phyloP scores from a whole-genome alignment of 2,888 invertebrate species.

The Encarsia formosa region DNA sequence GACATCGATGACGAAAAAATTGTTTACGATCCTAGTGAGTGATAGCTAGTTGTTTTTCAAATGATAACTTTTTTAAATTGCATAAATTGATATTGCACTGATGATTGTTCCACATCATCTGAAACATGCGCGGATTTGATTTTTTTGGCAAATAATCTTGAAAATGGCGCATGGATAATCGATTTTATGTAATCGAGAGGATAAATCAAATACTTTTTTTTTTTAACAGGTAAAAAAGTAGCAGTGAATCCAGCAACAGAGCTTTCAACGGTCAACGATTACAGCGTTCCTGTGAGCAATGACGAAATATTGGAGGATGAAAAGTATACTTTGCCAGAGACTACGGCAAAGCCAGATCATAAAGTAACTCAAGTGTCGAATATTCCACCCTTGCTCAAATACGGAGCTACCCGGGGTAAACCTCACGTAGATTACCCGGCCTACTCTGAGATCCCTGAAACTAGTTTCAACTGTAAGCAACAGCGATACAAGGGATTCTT shows the following conservation, averaged over 20 bases:
- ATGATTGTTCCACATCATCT: too few relatives aligned
- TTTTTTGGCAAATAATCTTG: too few relatives aligned
- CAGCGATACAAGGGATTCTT: constrained; percentile 88
- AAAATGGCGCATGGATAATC: too few relatives aligned
- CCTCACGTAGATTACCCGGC: constrained; percentile 81
- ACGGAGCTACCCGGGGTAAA: constrained; percentile 53
- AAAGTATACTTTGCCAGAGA: constrained; percentile 29
- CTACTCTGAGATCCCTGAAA: constrained; percentile 69
- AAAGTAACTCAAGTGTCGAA: constrained; percentile 13
- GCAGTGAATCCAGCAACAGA: constrained; percentile 25
- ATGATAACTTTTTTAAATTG: too few relatives aligned
- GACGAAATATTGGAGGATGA: constrained; percentile 37
- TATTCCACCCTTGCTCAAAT: constrained; percentile 38
- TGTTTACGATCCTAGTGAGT: too few relatives aligned
- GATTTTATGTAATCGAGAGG: too few relatives aligned
- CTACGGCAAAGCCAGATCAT: constrained; percentile 31
- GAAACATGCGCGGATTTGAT: too few relatives aligned
- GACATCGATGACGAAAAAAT: constrained; percentile 35
- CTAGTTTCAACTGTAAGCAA: constrained; percentile 75
- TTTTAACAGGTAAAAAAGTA: constrained; percentile 11
- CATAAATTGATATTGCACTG: too few relatives aligned
- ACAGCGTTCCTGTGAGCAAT: constrained; percentile 2
- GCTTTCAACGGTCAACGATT: constrained; percentile 8
- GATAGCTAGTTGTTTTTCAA: too few relatives aligned
- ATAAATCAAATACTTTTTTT: too few relatives aligned